These are phyloP conservation scores for Ciconia boyciana DNA, from an alignment of 2,113 vertebrate species.

Conservation along the genomic window DNA sequence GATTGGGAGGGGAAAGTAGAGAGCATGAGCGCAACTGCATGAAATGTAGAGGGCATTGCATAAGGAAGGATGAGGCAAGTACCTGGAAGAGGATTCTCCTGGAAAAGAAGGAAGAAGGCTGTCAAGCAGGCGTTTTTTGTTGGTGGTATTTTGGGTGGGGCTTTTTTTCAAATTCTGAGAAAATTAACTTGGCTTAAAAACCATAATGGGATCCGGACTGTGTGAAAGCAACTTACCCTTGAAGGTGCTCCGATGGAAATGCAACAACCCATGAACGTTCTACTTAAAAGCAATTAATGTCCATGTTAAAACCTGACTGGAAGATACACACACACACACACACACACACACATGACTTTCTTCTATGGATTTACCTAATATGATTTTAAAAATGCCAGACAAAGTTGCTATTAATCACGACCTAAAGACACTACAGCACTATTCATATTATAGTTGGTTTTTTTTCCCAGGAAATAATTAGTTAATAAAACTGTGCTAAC, in stretches of 20 bases:
- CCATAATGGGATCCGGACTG: not conserved
- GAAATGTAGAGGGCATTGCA: not conserved
- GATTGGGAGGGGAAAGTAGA: not conserved
- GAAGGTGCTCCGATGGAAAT: not conserved
- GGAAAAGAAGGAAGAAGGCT: not conserved
- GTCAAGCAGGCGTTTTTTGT: accelerated
- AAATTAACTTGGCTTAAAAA: not conserved
- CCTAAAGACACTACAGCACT: not conserved
- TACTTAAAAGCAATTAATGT: not conserved
- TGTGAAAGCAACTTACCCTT: not conserved
- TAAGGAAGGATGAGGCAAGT: not conserved
- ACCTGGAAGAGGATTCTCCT: not conserved
- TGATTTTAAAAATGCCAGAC: not conserved
- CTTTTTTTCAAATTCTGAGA: not conserved
- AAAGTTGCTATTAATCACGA: not conserved
- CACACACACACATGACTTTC: not conserved
- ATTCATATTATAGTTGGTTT: not conserved
- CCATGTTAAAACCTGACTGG: not conserved
- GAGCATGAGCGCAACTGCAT: accelerated
- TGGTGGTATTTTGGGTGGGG: not conserved
- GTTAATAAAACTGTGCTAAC: not conserved
- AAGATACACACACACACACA: not conserved
- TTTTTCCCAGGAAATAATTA: not conserved
- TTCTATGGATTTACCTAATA: not conserved
- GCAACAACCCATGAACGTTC: not conserved